Conservation (phyloP, 92 coral and sea anemone genomes). For the Umimayanthus kanabou region DNA sequence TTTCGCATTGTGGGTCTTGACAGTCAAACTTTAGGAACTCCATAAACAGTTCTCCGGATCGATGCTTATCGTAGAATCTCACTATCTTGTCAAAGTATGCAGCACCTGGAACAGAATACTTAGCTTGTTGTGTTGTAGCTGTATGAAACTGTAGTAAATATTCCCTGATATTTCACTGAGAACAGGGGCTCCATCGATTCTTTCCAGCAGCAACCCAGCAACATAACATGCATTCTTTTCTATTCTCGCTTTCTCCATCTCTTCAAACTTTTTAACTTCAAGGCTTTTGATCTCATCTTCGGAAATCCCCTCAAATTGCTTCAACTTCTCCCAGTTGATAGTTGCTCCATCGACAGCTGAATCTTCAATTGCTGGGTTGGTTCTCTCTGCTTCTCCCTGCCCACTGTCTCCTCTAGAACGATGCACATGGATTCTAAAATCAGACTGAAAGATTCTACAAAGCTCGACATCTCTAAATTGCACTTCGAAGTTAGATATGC, state of each 20-base stretch:
- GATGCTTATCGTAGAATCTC: constrained; percentile 33
- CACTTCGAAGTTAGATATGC: constrained; percentile 10
- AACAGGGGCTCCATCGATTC: constrained; percentile 50
- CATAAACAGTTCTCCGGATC: constrained; percentile 40
- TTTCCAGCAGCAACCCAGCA: constrained; percentile 39
- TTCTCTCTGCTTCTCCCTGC: constrained; percentile 50
- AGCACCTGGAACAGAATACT: constrained; percentile 42
- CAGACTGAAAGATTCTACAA: constrained; percentile 43
- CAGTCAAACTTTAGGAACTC: constrained; percentile 39
- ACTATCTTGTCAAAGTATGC: constrained; percentile 44
- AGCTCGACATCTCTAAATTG: constrained; percentile 49
- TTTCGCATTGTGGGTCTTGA: constrained; percentile 31
- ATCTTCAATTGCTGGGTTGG: constrained; percentile 47
- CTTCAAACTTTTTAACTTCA: constrained; percentile 46
- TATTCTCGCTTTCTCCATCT: constrained; percentile 44
- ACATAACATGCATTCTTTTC: constrained; percentile 53
- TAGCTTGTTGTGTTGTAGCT: constrained; percentile 33
- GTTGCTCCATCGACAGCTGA: constrained; percentile 45
- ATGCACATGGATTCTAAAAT: constrained; percentile 44
- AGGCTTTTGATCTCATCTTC: constrained; percentile 32
- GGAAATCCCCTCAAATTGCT: constrained; percentile 41
- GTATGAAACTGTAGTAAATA: constrained; percentile 38
- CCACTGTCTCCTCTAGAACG: constrained; percentile 50
- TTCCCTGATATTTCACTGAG: constrained; percentile 39
- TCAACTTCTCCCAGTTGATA: constrained; percentile 38